Evolutionary conservation across 2,797 vertebrate species (phyloP).

Genomic region (Gymnoscopelus braueri): DNA sequence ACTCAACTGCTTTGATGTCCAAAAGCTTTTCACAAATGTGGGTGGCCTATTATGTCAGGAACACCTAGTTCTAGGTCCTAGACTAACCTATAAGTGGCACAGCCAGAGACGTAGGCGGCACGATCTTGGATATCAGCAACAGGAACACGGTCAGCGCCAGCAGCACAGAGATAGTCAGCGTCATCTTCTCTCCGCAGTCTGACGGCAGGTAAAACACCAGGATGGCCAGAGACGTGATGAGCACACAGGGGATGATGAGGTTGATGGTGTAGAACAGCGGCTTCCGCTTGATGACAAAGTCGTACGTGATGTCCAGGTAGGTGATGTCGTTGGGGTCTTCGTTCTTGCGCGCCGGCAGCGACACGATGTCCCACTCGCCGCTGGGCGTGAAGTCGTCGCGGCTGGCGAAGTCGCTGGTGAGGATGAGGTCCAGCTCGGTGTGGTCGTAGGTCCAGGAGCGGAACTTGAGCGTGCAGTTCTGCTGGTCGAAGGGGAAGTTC

Average conservation of each 20-base stretch:
- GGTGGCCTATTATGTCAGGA: background rate
- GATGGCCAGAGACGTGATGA: slow-evolving; percentile 84
- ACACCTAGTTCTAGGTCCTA: no score
- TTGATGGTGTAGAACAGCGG: slow-evolving; percentile 87
- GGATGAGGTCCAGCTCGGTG: slow-evolving; percentile 83
- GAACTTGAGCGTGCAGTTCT: slow-evolving; percentile 87
- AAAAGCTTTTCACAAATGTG: background rate
- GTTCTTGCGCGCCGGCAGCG: slow-evolving; percentile 82
- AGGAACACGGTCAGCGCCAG: slow-evolving; percentile 86
- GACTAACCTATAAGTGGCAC: slow-evolving; percentile 84
- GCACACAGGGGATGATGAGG: slow-evolving; percentile 83
- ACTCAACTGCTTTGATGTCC: background rate
- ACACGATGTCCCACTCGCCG: slow-evolving; percentile 86
- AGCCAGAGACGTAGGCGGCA: slow-evolving; percentile 84
- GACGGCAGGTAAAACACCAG: slow-evolving; percentile 86
- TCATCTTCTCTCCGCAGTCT: slow-evolving; percentile 85
- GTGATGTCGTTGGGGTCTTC: slow-evolving; percentile 80
- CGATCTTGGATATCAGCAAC: slow-evolving; percentile 86
- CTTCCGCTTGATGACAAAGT: slow-evolving; percentile 84
- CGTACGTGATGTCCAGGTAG: slow-evolving; percentile 85
- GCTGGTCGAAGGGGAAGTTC: slow-evolving; percentile 86
- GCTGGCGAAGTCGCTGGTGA: slow-evolving; percentile 83
- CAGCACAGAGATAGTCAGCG: slow-evolving; percentile 84
- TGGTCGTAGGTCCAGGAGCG: slow-evolving; percentile 87
- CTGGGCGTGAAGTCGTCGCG: slow-evolving; percentile 85